Conservation (phyloP, 2,888 invertebrate genomes). For the Andricus curvator region DNA sequence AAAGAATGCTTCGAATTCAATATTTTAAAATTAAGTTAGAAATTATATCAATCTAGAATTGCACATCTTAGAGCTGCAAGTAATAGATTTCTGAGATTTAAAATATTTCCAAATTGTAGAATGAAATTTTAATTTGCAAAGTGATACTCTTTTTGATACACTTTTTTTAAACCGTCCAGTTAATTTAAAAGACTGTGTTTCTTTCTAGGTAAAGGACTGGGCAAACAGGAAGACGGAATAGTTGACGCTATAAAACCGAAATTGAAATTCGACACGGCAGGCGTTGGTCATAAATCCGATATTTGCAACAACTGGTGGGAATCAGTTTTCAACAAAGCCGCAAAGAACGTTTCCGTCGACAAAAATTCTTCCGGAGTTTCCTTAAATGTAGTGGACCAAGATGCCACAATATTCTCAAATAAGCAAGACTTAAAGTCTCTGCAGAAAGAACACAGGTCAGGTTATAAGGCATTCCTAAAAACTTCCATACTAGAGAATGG, state of each 20-base stretch:
- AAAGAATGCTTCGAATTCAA: too few species aligned
- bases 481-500: conserved; percentile 77
- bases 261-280: conserved; percentile 88
- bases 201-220: conserved; percentile 88
- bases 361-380: conserved; percentile 55
- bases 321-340: conserved; percentile 86
- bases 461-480: conserved; percentile 79
- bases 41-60: too few species aligned
- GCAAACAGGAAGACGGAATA: conserved; percentile 89
- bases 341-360: conserved; percentile 74
- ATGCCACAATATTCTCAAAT: conserved; percentile 59
- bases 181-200: conserved; percentile 22
- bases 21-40: too few species aligned
- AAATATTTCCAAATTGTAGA: too few species aligned
- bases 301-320: conserved; percentile 90
- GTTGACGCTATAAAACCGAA: conserved; percentile 87
- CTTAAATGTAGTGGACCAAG: conserved; percentile 60
- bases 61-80: too few species aligned
- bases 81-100: too few species aligned
- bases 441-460: conserved; percentile 67
- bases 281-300: conserved; percentile 86
- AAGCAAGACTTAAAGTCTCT: conserved; percentile 70
- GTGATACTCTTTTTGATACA: too few species aligned
- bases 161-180: too few species aligned
- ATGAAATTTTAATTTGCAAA: too few species aligned